Base-by-base conservation (phyloP, 2,888 invertebrate genomes). In the Drosophila neoperkinsi region DNA sequence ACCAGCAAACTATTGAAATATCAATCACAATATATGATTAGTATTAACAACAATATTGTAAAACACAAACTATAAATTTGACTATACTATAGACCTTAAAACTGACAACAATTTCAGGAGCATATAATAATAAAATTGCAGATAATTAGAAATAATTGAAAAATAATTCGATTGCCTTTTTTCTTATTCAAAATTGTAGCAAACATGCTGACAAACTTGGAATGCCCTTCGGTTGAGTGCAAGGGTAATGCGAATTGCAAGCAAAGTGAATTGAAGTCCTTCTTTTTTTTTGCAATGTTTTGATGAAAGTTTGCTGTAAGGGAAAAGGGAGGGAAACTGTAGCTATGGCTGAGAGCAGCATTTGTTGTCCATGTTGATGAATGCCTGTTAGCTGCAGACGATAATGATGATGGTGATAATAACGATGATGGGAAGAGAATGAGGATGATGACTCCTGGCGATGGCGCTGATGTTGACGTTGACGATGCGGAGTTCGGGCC, bases 321-420 rank as follows among this genome's bases (percentile, higher is more conserved):
- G 33, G 11, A 46, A 30, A 60, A 68, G 36, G 53, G 30, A 33
- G 36, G n/a, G 53, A 53, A 36, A 71, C 52, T 33, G 41, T 31
- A n/a, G 38, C 41, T 43, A 2, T 25, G 34, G 43, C n/a, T 55
- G 58, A 16, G 50, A 55, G 49, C 50, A 38, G 57, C n/a, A 63
- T 65, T 51, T 63, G 71, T 53, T 73, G 74, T 77, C 81, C 77
- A 68, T 67, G 72, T 69, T 72, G 84, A 84, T 79, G 83, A 69
- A 75, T 70, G 71, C 59, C 82, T 81, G 87, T 84, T 79, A 61
- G 65, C 65, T 57, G 69, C 83, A 84, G 82, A 80, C 70, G 67
- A 49, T 43, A 61, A 64, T 61, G 66, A 53, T 60, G 65, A 62
- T 50, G 64, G 49, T 59, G 66, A 51, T 11, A n/a, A 21, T 46